Evolutionary conservation across 1,140 invertebrate species (phyloP).

Genomic region (Tetraneura akinire): DNA sequence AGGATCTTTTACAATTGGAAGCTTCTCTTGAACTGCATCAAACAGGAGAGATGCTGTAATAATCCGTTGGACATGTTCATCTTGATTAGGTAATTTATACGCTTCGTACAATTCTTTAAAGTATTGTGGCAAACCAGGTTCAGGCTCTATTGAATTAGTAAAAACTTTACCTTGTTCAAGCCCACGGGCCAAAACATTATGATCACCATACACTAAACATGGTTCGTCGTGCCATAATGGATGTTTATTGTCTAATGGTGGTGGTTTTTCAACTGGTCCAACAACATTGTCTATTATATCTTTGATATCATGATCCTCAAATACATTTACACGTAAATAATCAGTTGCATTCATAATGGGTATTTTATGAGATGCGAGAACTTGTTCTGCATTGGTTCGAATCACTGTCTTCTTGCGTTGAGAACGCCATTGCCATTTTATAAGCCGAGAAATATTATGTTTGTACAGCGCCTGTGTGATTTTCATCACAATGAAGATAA

Average conservation of each 20-base stretch:
- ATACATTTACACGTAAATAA: slow-evolving; percentile 25
- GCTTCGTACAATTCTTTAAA: slow-evolving; percentile 58
- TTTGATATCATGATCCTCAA: background rate
- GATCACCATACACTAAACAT: slow-evolving; percentile 65
- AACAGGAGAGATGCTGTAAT: slow-evolving; percentile 73
- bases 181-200: slow-evolving; percentile 71
- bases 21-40: slow-evolving; percentile 74
- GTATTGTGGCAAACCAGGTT: slow-evolving; percentile 65
- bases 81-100: slow-evolving; percentile 28
- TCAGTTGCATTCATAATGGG: slow-evolving; percentile 6
- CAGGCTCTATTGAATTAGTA: slow-evolving; percentile 72
- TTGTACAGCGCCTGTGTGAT: slow-evolving; percentile 42
- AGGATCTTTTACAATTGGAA: slow-evolving; percentile 73
- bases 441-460: slow-evolving; percentile 40
- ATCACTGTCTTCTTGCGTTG: slow-evolving; percentile 34
- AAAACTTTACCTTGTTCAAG: slow-evolving; percentile 68
- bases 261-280: background rate
- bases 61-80: slow-evolving; percentile 58
- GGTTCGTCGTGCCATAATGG: slow-evolving; percentile 67
- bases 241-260: slow-evolving; percentile 62
- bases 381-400: slow-evolving; percentile 22
- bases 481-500: slow-evolving; percentile 47
- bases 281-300: slow-evolving; percentile 11
- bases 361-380: slow-evolving; percentile 13
- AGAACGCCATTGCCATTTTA: slow-evolving; percentile 43